phyloP scores from a whole-genome alignment of 2,113 vertebrate genomes.

The Strix aluco region DNA sequence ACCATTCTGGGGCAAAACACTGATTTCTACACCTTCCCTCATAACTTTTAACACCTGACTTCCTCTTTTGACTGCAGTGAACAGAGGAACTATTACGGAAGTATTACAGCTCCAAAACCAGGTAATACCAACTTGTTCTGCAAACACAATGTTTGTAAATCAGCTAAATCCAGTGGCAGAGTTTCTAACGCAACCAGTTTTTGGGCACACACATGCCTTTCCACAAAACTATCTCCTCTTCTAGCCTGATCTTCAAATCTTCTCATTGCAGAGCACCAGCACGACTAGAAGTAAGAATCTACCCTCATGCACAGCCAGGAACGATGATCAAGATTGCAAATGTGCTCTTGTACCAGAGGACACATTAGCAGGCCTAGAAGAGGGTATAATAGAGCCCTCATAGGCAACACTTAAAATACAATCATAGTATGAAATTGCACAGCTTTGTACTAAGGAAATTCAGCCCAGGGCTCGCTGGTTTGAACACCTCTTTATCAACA shows the following conservation, averaged over 20 bases:
- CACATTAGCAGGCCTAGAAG: background rate
- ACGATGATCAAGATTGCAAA: background rate
- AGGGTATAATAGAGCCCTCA: background rate
- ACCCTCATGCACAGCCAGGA: background rate
- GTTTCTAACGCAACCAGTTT: background rate
- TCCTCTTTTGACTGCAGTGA: background rate
- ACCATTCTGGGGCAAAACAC: background rate
- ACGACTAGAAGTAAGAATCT: background rate
- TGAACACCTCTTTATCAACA: background rate
- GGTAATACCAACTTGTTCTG: background rate
- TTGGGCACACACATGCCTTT: fast-evolving
- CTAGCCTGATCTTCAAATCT: background rate
- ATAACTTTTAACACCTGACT: background rate
- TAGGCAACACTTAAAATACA: background rate
- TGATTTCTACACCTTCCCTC: background rate
- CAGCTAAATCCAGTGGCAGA: background rate
- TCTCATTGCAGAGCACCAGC: background rate
- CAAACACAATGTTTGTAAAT: background rate
- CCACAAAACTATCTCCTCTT: background rate
- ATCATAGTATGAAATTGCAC: background rate
- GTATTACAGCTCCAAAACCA: background rate
- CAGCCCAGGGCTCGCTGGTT: background rate
- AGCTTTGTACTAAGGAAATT: background rate
- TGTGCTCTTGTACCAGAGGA: background rate
- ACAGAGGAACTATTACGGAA: background rate